Conservation (phyloP, 1,140 invertebrate genomes). For the Mizuhopecten yessoensis region DNA sequence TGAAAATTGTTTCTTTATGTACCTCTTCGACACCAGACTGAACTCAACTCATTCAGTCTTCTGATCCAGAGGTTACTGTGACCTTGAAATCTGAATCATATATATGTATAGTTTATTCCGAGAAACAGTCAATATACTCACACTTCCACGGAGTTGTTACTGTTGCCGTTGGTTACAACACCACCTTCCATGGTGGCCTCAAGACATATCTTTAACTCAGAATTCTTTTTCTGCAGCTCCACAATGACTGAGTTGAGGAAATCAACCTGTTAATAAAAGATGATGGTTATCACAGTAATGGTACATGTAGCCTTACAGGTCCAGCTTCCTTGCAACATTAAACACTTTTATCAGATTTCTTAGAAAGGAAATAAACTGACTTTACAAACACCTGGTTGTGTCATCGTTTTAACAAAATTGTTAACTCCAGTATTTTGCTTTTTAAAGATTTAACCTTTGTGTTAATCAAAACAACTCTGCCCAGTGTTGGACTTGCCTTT, state of each 20-base stretch:
- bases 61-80: not conserved
- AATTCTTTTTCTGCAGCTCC: conserved; percentile 96
- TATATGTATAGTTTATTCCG: not conserved
- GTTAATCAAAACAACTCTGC: too few species aligned
- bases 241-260: conserved; percentile 98
- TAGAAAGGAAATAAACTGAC: too few species aligned
- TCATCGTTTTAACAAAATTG: too few species aligned
- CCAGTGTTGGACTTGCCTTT: too few species aligned
- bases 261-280: conserved; percentile 88
- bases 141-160: conserved; percentile 64
- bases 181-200: conserved; percentile 91
- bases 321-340: too few species aligned
- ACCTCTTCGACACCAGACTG: too few species aligned
- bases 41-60: not conserved
- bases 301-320: too few species aligned
- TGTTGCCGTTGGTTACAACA: conserved; percentile 76
- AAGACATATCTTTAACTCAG: conserved; percentile 90
- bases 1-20: too few species aligned
- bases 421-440: too few species aligned
- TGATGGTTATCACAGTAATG: not conserved
- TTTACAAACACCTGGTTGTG: too few species aligned
- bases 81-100: not conserved
- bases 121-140: conserved; percentile 43
- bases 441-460: too few species aligned
- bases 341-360: too few species aligned